Base-by-base conservation (phyloP, 2,888 invertebrate species). In the Erebia aethiops region DNA sequence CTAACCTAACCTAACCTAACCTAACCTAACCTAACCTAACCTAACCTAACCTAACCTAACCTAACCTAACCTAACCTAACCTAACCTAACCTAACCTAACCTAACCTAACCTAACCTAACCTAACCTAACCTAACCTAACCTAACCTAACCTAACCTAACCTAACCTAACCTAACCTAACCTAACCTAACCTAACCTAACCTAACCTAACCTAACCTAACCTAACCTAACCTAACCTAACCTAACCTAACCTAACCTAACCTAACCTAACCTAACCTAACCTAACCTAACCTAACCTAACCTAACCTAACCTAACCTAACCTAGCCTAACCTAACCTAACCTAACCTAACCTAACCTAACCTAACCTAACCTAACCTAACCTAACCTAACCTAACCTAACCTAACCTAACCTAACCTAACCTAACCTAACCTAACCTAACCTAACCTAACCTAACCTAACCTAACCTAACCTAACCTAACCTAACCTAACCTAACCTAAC, bases 151-250 rank as follows among this genome's bases (percentile, higher is more conserved):
- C 73, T 71, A 71, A 73, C 73, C 73, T 73, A 71, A 69, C 73
- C 73, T 69, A 71, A 73, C 73, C 71, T 73, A 73, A 73, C 72
- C 72, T 69, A 72, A 72, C 72, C 72, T 72, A 62, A 62, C 62
- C 62, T 62, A 72, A 72, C 73, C 73, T 73, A 73, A 73, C 73
- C 73, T 73, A 73, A 73, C 73, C 73, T 73, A 73, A 73, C 73
- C 73, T 73, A 73, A 73, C 73, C 73, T 71, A 73, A 71, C 73
- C 69, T 73, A 73, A 73, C 71, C 66, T 62, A 69, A 66, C 71
- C 71, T 68, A 71, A 71, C 54, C 54, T 54, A 54, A 54, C 54
- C 54, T 54, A 54, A 54, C 71, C 71, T 68, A 71, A 71, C 71
- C 71, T 68, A 66, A 66, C 72, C 72, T 72, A 72, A 72, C 72